Evolutionary conservation across 2,888 invertebrate species (phyloP).

Genomic region (Rhagonycha lutea): DNA sequence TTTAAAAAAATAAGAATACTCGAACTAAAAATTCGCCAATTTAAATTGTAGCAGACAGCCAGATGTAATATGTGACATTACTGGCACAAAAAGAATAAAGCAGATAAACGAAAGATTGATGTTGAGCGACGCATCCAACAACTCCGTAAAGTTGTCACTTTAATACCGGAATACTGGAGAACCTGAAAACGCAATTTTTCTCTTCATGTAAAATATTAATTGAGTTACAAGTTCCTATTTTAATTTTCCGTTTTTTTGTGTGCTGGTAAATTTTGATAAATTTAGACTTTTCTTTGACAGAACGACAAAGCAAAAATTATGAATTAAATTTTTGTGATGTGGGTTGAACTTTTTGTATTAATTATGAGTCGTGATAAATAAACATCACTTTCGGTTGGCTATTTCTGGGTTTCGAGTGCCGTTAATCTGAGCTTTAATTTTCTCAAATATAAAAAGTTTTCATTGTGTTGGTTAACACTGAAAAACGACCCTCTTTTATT

Average conservation of each 20-base stretch:
- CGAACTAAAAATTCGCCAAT: constrained; percentile 8
- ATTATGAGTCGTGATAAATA: not conserved
- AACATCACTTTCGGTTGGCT: not conserved
- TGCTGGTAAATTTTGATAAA: not conserved
- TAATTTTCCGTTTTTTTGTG: not conserved
- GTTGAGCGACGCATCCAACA: constrained; percentile 2
- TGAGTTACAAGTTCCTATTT: not conserved
- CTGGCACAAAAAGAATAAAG: constrained; percentile 7
- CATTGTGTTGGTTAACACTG: not conserved
- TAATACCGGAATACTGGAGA: not conserved
- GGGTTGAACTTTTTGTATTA: not conserved
- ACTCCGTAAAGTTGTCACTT: not conserved
- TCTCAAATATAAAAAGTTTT: not conserved
- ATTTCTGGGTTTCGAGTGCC: not conserved
- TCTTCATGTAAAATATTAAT: not conserved
- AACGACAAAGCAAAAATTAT: not conserved
- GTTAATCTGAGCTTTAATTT: not conserved
- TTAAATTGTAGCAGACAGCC: constrained; percentile 7
- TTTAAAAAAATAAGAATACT: not conserved
- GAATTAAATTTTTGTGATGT: not conserved
- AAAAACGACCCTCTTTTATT: not conserved
- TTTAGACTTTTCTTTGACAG: not conserved
- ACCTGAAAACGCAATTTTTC: not conserved
- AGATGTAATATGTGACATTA: constrained; percentile 12
- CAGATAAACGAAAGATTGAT: constrained; percentile 6